Conservation (phyloP, 2,888 invertebrate species). For the Drosophila dives region DNA sequence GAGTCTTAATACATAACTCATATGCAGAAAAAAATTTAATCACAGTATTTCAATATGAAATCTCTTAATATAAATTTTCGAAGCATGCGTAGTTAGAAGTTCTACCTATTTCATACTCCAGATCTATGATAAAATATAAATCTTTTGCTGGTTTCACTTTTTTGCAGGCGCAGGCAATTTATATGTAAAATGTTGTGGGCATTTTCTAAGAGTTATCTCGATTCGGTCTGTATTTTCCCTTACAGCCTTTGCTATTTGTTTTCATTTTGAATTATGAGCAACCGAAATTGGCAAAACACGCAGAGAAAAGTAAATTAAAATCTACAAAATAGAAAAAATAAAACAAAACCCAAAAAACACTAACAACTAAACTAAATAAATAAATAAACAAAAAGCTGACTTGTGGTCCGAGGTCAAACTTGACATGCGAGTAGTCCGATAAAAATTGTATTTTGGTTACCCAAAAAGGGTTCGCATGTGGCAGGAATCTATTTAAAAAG, state of each 20-base stretch:
- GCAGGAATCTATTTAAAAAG: constrained; percentile 26
- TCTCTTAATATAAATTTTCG: constrained; percentile 1
- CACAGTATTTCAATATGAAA: constrained; percentile 11
- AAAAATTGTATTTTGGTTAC: constrained; percentile 54
- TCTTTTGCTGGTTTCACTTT: constrained; percentile 52
- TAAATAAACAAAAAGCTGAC: constrained; percentile 51
- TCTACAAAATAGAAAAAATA: constrained; percentile 6
- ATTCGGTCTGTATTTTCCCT: constrained; percentile 37
- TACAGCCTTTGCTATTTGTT: constrained; percentile 50
- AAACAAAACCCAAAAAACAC: background rate
- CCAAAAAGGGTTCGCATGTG: constrained; percentile 39
- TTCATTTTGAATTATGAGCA: constrained; percentile 72
- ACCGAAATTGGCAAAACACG: constrained; percentile 41
- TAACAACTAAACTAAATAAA: constrained; percentile 32
- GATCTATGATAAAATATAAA: constrained; percentile 50
- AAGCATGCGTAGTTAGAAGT: background rate
- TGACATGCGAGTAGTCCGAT: constrained; percentile 62
- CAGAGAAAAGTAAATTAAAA: constrained; percentile 67
- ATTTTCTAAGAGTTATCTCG: constrained; percentile 48
- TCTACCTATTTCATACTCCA: constrained; percentile 22
- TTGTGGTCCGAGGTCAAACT: constrained; percentile 26
- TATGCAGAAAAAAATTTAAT: background rate
- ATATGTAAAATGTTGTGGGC: constrained; percentile 62
- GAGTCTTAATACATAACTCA: constrained; percentile 7
- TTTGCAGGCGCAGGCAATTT: constrained; percentile 68